Conservation (phyloP, 2,888 invertebrate species). For the Linnaemya tessellans region DNA sequence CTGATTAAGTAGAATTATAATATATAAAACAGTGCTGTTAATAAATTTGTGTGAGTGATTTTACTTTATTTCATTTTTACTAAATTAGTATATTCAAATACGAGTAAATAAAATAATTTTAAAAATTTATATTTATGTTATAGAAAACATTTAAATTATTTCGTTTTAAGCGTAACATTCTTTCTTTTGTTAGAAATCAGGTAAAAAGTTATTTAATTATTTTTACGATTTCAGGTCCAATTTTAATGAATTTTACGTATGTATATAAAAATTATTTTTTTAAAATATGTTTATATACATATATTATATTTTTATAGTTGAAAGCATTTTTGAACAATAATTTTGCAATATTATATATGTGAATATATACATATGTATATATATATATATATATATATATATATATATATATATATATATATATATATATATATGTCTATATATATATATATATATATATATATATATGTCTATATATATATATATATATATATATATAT, state of each 20-base stretch:
- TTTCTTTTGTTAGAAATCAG: slow-evolving; percentile 22
- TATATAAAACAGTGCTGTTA: slow-evolving; percentile 46
- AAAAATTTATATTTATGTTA: slow-evolving; percentile 24
- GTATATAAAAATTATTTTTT: no score
- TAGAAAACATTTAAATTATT: slow-evolving; percentile 29
- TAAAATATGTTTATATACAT: neutral
- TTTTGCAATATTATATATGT: no score
- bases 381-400: no score
- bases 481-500: no score
- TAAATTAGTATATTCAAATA: slow-evolving; percentile 13
- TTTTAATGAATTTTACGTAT: neutral
- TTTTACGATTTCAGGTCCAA: slow-evolving; percentile 15
- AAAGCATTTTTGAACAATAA: neutral
- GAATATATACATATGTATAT: no score
- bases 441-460: no score
- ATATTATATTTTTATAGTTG: neutral
- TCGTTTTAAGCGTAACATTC: slow-evolving; percentile 61
- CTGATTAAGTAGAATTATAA: slow-evolving; percentile 38
- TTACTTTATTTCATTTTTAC: slow-evolving; percentile 10
- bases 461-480: no score
- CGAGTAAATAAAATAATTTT: slow-evolving; percentile 27
- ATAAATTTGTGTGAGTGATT: slow-evolving; percentile 41
- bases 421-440: no score
- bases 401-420: no score
- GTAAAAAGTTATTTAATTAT: neutral